Evolutionary conservation across 2,113 vertebrate genomes (phyloP).

Genomic region (Colaptes auratus): DNA sequence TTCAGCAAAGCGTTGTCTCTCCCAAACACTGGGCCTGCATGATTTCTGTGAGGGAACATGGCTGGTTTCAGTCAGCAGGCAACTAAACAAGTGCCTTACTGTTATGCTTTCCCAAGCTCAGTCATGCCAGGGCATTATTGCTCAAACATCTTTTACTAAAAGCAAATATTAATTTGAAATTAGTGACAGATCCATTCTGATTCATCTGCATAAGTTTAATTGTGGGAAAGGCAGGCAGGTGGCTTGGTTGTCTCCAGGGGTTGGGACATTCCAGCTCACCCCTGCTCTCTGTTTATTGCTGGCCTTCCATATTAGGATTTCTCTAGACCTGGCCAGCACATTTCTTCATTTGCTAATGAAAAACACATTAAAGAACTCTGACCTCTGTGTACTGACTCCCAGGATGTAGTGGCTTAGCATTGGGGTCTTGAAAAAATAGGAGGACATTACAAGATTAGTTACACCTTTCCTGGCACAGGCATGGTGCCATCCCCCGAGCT

Average conservation of each 20-base stretch:
- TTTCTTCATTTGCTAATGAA: background rate
- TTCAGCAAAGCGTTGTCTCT: background rate
- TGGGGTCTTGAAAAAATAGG: background rate
- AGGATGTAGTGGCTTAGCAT: background rate
- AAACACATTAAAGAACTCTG: background rate
- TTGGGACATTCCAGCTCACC: background rate
- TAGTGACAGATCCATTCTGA: background rate
- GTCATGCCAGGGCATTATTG: background rate
- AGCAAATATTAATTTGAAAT: background rate
- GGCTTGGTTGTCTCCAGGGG: background rate
- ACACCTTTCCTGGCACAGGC: accelerated
- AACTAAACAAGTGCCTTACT: background rate
- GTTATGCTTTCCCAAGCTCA: background rate
- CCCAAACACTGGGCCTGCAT: accelerated
- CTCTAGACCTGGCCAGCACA: accelerated
- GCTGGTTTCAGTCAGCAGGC: background rate
- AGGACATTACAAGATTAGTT: accelerated
- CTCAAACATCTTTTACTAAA: background rate
- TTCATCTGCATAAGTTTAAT: background rate
- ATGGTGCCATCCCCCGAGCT: background rate
- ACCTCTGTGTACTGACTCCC: background rate
- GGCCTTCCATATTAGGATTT: background rate
- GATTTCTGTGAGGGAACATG: background rate
- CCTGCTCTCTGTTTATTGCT: background rate
- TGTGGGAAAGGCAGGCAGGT: accelerated